Evolutionary conservation across 2,888 invertebrate species (phyloP).

Genomic region (Lasius platythorax): DNA sequence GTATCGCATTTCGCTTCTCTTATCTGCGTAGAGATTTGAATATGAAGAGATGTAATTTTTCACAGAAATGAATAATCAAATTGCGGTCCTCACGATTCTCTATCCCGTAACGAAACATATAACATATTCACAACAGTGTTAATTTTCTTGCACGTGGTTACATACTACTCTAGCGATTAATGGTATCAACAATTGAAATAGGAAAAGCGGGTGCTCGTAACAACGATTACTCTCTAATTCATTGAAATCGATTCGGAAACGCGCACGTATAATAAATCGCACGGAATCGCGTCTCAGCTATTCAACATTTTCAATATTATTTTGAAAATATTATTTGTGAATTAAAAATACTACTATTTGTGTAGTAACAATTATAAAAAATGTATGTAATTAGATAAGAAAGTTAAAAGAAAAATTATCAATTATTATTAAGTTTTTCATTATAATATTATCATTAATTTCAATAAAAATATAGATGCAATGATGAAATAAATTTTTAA

Average conservation of each 20-base stretch:
- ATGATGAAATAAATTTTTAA: background rate
- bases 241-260: constrained; percentile 37
- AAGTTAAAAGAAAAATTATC: background rate
- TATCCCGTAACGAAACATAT: constrained; percentile 60
- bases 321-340: background rate
- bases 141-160: constrained; percentile 57
- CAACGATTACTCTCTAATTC: constrained; percentile 45
- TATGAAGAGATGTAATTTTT: background rate
- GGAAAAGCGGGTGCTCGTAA: constrained; percentile 53
- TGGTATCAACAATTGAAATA: constrained; percentile 58
- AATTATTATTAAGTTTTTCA: background rate
- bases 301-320: background rate
- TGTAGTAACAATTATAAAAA: no score
- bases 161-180: constrained; percentile 63
- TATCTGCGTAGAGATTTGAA: background rate
- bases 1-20: background rate
- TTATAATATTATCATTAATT: background rate
- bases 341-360: background rate
- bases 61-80: background rate
- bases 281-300: background rate
- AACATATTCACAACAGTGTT: constrained; percentile 65
- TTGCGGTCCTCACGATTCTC: constrained; percentile 42
- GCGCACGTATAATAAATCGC: constrained; percentile 53
- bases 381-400: background rate
- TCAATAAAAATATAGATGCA: background rate